These are phyloP conservation scores for Odiellus spinosus DNA, from an alignment of 2,888 invertebrate genomes.

Conservation along the genomic window DNA sequence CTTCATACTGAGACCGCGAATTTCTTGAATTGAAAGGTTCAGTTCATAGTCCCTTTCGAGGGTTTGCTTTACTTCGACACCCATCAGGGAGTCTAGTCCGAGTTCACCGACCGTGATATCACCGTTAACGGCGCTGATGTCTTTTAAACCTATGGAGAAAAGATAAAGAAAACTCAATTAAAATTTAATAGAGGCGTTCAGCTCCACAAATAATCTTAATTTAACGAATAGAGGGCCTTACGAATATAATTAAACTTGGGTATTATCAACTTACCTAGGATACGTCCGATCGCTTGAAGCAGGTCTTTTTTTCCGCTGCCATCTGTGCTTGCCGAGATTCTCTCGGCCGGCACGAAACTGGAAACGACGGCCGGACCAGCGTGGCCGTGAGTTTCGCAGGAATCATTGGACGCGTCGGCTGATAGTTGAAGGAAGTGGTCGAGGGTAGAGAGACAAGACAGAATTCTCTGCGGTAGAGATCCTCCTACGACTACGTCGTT, in stretches of 20 bases:
- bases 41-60: conserved; percentile 83
- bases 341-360: conserved; percentile 37
- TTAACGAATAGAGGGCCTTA: too few relatives aligned
- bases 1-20: conserved; percentile 64
- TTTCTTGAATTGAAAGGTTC: conserved; percentile 76
- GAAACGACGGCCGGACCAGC: conserved; percentile 5
- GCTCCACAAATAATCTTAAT: too few relatives aligned
- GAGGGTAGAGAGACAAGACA: conserved; percentile 42
- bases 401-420: conserved; percentile 24
- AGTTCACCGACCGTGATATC: conserved; percentile 73
- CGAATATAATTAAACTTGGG: too few relatives aligned
- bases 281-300: conserved; percentile 66
- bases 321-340: conserved; percentile 35
- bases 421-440: conserved; percentile 69
- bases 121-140: conserved; percentile 56
- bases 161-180: background rate
- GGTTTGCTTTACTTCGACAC: conserved; percentile 94
- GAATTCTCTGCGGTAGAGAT: conserved; percentile 10
- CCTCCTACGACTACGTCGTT: conserved; percentile 74
- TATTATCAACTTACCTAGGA: too few relatives aligned
- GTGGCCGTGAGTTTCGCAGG: too few relatives aligned
- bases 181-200: too few relatives aligned
- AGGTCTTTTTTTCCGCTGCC: conserved; percentile 32
- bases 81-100: conserved; percentile 97
- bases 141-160: conserved; percentile 53